Conservation (phyloP, 1,140 invertebrate genomes). For the Dolichoris vasculosae region DNA sequence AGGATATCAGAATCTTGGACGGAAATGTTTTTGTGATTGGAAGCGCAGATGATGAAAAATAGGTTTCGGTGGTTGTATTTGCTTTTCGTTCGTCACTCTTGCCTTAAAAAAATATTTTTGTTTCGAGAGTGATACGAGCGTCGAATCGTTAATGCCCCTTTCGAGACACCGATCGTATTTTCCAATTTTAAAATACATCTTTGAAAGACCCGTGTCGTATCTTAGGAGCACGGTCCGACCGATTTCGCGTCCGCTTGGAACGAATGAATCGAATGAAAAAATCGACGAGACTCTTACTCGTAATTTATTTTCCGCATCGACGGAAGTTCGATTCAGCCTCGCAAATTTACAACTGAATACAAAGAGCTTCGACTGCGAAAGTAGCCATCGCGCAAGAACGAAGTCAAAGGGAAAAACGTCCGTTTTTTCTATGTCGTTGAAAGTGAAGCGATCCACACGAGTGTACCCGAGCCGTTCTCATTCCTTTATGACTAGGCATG, state of each 20-base stretch:
- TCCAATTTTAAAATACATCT: not conserved
- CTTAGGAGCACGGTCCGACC: not conserved
- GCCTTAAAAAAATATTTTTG: constrained; percentile 1
- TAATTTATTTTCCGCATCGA: not conserved
- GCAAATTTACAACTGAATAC: not conserved
- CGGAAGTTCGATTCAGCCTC: not conserved
- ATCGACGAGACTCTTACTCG: not conserved
- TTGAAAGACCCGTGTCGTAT: not conserved
- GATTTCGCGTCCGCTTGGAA: not conserved
- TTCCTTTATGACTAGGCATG: constrained; percentile 21
- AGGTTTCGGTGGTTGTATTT: not conserved
- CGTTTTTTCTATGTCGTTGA: constrained; percentile 27
- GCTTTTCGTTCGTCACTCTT: not conserved
- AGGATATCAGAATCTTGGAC: not conserved
- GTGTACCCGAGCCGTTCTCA: constrained; percentile 37
- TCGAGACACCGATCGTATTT: constrained; percentile 8
- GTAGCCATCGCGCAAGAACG: not conserved
- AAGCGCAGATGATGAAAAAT: not conserved
- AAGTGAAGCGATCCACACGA: not conserved
- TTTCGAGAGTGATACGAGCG: not conserved
- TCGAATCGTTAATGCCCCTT: constrained; percentile 15
- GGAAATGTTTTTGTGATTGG: not conserved
- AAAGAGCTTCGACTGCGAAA: not conserved
- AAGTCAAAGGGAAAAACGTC: constrained; percentile 20
- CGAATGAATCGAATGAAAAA: not conserved